A percentile compares a stretch with the other conserved stretches of the same genome.
These are phyloP conservation scores for human DNA, from an alignment of 2,113 vertebrate species.

Conservation along the genomic window DNA sequence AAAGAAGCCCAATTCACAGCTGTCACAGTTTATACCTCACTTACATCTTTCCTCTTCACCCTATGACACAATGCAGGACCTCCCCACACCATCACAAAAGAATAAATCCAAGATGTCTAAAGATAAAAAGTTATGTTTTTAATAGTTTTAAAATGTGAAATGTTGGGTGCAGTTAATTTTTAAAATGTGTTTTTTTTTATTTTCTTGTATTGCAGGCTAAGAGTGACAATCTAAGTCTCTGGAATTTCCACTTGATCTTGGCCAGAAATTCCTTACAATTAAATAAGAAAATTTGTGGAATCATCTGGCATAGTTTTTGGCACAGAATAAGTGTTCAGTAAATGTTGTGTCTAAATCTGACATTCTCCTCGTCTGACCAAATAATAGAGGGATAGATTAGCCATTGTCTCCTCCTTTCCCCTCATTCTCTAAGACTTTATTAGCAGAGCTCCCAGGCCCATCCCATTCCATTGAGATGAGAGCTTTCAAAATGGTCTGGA, in stretches of 20 bases:
- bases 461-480: background rate
- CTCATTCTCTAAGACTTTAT: background rate
- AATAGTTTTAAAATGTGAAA: slow-evolving; percentile 16
- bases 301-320: background rate
- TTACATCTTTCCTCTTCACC: background rate
- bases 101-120: background rate
- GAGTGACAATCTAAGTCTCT: background rate
- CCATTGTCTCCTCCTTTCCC: background rate
- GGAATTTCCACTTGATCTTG: background rate
- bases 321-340: background rate
- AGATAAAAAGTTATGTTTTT: background rate
- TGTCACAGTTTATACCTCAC: background rate
- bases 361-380: background rate
- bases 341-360: background rate
- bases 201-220: background rate
- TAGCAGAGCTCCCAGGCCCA: background rate
- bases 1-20: background rate
- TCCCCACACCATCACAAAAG: background rate
- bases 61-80: background rate
- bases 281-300: background rate
- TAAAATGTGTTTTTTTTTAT: background rate
- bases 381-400: background rate
- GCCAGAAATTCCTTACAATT: background rate
- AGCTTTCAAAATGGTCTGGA: background rate
- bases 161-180: background rate